A percentile compares a stretch with the other conserved stretches of the same genome.
These are phyloP conservation scores for Odontomachus brunneus DNA, from an alignment of 1,140 invertebrate genomes.

Conservation along the genomic window DNA sequence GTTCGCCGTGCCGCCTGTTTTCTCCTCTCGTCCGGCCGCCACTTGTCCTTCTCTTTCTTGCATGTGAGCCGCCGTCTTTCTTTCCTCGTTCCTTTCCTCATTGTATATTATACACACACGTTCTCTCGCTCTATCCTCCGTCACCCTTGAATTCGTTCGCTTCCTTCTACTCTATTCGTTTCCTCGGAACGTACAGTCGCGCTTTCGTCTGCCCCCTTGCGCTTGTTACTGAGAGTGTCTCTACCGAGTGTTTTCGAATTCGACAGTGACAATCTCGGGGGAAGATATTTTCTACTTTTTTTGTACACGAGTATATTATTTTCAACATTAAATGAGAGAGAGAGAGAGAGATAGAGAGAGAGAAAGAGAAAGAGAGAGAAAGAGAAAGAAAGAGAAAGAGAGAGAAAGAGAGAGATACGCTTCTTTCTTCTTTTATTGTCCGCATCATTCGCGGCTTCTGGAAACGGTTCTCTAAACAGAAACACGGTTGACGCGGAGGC, in stretches of 20 bases:
- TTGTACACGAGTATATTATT: not conserved
- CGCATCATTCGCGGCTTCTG: not conserved
- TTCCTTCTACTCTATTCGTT: not conserved
- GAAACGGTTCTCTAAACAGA: conserved; percentile 5
- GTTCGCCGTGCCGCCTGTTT: conserved; percentile 21
- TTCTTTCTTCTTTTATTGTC: not conserved
- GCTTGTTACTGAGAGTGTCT: conserved; percentile 17
- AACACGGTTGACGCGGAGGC: not conserved
- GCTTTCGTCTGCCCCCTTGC: not conserved
- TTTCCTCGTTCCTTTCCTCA: not conserved
- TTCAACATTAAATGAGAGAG: not conserved
- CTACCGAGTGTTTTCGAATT: conserved; percentile 2
- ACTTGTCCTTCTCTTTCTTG: conserved; percentile 44
- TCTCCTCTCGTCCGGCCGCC: conserved; percentile 42
- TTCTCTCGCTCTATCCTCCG: not conserved
- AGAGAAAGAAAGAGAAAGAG: too few relatives aligned
- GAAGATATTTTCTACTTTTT: not conserved
- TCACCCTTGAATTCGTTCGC: conserved; percentile 21
- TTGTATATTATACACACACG: not conserved
- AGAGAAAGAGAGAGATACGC: not conserved
- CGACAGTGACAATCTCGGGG: not conserved
- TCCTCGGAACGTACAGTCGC: not conserved
- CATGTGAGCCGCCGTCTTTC: conserved; percentile 32
- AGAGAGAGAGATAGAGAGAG: too few relatives aligned
- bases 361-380: too few relatives aligned